Conservation (phyloP, 2,113 vertebrate genomes). For the Calonectris borealis region DNA sequence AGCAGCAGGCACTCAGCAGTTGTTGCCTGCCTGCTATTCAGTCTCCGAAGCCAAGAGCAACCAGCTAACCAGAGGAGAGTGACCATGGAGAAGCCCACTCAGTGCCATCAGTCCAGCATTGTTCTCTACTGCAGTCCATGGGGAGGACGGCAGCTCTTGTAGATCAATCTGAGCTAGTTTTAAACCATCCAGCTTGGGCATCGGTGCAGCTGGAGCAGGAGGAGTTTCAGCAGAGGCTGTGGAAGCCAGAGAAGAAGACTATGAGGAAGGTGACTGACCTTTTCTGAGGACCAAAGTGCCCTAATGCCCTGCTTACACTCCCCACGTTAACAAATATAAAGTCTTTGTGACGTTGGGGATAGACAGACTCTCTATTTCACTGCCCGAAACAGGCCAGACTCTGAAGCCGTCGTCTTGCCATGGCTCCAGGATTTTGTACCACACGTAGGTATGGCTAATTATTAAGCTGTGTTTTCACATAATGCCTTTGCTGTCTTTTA, state of each 20-base stretch:
- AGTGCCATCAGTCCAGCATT: neutral
- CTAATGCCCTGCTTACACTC: neutral
- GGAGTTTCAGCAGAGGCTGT: neutral
- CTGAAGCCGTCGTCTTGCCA: neutral
- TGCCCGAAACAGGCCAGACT: neutral
- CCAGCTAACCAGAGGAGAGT: neutral
- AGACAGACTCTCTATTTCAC: neutral
- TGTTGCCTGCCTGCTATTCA: neutral
- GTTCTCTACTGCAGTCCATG: neutral
- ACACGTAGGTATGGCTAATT: neutral
- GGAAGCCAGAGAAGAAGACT: neutral
- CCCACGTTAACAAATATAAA: neutral
- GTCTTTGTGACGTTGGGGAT: neutral
- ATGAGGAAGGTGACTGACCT: neutral
- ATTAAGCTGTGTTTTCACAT: neutral
- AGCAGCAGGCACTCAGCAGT: neutral
- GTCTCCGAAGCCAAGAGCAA: neutral
- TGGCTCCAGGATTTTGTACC: neutral
- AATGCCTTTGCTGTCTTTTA: neutral
- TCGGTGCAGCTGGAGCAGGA: neutral
- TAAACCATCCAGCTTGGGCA: neutral
- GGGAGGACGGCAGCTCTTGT: neutral
- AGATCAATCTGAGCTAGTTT: neutral
- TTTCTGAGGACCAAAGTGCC: neutral
- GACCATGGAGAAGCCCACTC: neutral